phyloP scores from a whole-genome alignment of 2,888 invertebrate genomes.

The Caenorhabditis sp. region DNA sequence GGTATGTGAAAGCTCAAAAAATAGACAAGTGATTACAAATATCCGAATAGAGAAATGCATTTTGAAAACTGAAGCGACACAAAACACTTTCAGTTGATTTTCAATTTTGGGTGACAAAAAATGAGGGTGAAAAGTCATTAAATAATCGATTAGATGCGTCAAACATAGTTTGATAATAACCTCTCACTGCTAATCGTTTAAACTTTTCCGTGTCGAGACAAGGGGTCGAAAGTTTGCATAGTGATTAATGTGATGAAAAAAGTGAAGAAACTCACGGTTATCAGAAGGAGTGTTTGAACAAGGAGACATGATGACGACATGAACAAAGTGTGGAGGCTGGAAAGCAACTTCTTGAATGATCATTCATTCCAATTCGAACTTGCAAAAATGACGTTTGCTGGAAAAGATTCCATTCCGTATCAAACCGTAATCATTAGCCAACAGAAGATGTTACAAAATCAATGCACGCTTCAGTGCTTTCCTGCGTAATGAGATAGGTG shows the following conservation, averaged over 20 bases:
- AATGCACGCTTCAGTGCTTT: not conserved
- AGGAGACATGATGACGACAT: not conserved
- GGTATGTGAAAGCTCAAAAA: not conserved
- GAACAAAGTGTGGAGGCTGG: not conserved
- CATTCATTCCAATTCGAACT: no score
- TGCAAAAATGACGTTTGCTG: no score
- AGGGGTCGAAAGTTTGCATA: slow-evolving; percentile 10
- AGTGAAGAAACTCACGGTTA: not conserved
- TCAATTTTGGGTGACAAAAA: not conserved
- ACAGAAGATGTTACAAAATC: not conserved
- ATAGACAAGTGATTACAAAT: not conserved
- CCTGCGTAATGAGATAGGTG: slow-evolving; percentile 8
- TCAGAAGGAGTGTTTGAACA: slow-evolving; percentile 5
- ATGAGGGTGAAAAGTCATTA: not conserved
- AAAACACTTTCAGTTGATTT: not conserved
- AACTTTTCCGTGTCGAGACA: slow-evolving; percentile 21
- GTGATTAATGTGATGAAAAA: slow-evolving; percentile 19
- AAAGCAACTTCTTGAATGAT: no score
- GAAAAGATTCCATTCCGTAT: no score
- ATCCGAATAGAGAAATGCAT: not conserved
- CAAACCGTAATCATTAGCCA: no score
- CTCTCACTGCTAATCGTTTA: slow-evolving; percentile 25
- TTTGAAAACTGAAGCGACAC: not conserved
- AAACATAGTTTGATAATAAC: slow-evolving; percentile 13
- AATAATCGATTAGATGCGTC: slow-evolving; percentile 28